Evolutionary conservation across 2,113 vertebrate species (phyloP).

Genomic region (Erinaceus europaeus): DNA sequence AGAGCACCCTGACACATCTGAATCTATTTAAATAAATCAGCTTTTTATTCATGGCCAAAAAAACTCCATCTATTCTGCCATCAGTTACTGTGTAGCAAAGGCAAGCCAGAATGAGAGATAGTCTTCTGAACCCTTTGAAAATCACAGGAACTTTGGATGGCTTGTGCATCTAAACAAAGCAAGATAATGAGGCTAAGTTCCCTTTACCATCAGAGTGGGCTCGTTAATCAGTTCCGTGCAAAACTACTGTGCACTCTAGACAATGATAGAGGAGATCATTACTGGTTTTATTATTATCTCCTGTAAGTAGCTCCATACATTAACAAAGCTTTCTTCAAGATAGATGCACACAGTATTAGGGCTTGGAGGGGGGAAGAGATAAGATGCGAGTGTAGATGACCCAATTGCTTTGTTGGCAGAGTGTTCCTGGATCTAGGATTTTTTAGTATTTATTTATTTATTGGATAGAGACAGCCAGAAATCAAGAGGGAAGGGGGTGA

Average conservation of each 20-base stretch:
- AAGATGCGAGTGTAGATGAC: neutral
- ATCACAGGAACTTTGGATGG: constrained; percentile 24
- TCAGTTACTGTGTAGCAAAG: constrained; percentile 3
- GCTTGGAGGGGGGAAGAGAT: neutral
- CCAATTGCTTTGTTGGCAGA: neutral
- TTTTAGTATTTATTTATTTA: too few species aligned
- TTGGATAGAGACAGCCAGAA: too few species aligned
- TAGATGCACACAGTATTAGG: neutral
- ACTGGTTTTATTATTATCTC: constrained; percentile 27
- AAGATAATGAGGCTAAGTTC: constrained; percentile 4
- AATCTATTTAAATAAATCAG: constrained; percentile 54
- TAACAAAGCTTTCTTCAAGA: constrained; percentile 21
- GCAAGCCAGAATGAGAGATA: neutral
- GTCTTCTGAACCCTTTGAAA: constrained; percentile 50
- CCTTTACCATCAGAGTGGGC: neutral
- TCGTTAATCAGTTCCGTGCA: constrained; percentile 31
- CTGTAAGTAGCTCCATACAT: neutral
- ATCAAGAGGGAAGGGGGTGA: too few species aligned
- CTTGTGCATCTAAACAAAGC: constrained; percentile 43
- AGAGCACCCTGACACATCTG: constrained; percentile 48
- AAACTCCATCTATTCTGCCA: constrained; percentile 22
- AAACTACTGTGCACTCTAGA: neutral
- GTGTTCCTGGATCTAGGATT: too few species aligned
- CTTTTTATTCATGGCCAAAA: constrained; percentile 20
- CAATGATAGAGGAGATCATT: constrained; percentile 37